Percentiles rank a stretch among this genome's conserved stretches.
Conservation (phyloP, 2,113 vertebrate genomes). For the Antechinus flavipes region DNA sequence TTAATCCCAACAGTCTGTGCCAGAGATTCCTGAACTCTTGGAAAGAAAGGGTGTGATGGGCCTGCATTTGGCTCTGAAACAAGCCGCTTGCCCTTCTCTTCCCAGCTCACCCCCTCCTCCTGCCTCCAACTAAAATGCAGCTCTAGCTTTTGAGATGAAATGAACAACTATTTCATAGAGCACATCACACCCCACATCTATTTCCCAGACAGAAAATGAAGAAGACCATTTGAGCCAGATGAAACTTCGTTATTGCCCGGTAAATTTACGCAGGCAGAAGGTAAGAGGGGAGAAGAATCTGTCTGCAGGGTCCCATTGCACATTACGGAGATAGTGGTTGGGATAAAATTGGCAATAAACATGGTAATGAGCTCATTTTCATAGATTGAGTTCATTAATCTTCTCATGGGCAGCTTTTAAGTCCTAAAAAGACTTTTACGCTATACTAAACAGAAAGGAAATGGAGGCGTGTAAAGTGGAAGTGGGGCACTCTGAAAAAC, state of each 20-base stretch:
- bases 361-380: slow-evolving; percentile 30
- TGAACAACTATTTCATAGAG: background rate
- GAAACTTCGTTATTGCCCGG: background rate
- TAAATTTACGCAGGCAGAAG: slow-evolving; percentile 40
- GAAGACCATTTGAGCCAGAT: background rate
- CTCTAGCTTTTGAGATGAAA: slow-evolving; percentile 23
- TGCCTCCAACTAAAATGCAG: background rate
- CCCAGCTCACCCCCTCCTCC: background rate
- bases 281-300: slow-evolving; percentile 13
- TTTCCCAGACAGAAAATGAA: slow-evolving; percentile 30
- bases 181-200: background rate
- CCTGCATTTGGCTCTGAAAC: slow-evolving; percentile 9
- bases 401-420: slow-evolving; percentile 51
- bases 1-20: background rate
- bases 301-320: background rate
- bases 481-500: slow-evolving; percentile 19
- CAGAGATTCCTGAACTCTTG: background rate
- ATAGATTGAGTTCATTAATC: slow-evolving; percentile 28
- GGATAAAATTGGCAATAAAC: slow-evolving; percentile 32
- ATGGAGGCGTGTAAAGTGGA: background rate
- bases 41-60: background rate
- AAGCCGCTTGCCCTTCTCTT: background rate
- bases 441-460: background rate
- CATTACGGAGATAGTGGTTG: background rate
- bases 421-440: slow-evolving; percentile 42